phyloP scores from a whole-genome alignment of 1,140 invertebrate species.

The Aphelenchoides besseyi region DNA sequence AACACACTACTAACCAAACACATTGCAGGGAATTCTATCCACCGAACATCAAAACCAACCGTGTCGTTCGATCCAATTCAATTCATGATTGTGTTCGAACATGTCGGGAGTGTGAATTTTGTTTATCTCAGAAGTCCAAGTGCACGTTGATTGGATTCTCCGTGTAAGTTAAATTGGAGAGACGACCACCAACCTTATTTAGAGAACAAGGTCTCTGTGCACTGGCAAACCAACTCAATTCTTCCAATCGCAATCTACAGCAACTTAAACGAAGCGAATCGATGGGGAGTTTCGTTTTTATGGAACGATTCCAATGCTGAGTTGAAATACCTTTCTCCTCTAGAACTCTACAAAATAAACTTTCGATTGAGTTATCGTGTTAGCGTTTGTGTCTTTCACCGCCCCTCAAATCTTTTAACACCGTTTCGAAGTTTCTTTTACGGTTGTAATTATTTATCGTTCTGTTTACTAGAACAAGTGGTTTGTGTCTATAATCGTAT shows the following conservation, averaged over 20 bases:
- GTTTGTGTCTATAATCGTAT: too few species aligned
- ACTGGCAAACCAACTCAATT: not conserved
- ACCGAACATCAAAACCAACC: not conserved
- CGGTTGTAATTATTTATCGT: too few species aligned
- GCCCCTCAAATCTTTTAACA: too few species aligned
- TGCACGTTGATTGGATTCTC: not conserved
- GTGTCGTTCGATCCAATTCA: not conserved
- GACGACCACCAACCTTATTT: not conserved
- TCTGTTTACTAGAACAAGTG: too few species aligned
- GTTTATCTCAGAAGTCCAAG: not conserved
- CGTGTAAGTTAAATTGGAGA: not conserved
- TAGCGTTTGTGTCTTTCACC: too few species aligned
- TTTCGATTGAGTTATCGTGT: too few species aligned
- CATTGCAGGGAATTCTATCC: not conserved
- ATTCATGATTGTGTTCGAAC: not conserved
- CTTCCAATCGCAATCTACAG: not conserved
- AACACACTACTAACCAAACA: not conserved
- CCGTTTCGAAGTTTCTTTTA: too few species aligned
- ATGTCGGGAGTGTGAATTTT: not conserved
- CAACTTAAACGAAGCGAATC: not conserved
- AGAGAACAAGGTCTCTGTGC: not conserved
- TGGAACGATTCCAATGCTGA: too few species aligned
- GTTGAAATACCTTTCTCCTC: too few species aligned
- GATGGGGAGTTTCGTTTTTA: not conserved
- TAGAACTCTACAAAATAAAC: too few species aligned